Base-by-base conservation (phyloP, 1,140 invertebrate species). In the Ips nitidus region DNA sequence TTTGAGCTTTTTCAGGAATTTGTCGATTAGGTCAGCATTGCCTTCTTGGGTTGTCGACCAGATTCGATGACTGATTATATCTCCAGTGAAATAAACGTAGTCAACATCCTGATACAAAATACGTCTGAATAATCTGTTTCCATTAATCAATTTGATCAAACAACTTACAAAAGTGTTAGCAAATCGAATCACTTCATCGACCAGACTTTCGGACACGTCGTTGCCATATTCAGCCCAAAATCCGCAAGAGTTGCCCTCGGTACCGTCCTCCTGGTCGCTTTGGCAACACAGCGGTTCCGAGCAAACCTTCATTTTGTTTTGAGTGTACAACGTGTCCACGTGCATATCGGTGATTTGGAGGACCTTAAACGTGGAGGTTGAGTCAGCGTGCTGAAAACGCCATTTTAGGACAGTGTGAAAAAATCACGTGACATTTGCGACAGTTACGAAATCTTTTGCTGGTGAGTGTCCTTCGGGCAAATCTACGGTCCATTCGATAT, bases 21-120 rank as follows among this genome's bases (percentile, higher is more conserved):
- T 79, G 7, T 94, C 83, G 62, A 87, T 83, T 8, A 37, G 38
- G 38, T 43, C 38, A 7, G 84, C 80, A 70, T 95, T 94, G 65
- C 87, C 81, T 56, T 86, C 80, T 53, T 84, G 81, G 0, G 88
- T 87, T 2, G 93, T 94, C 74, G 90, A 88, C 93, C 93, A 95
- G 22, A 93, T 83, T 75, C 90, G 88, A 77, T 96, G 94, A 69
- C 92, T 87, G 52, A 94, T 87, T 2, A 93, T 84, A 76, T 96
- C 94, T 4, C 94, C 94, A 8, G 94, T 94, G 80, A 92, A 94
- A 75, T 94, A 90, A 61, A 95, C 84, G 40, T 86, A 86, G 67
- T 93, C 90, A 66, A 90, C 42, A 42, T 75, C 63, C 74, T 75
- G 22, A 56, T n/a, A 55, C 40, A 55, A n/a, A 55, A 37, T 4